Evolutionary conservation across 2,113 vertebrate genomes (phyloP).

Genomic region (Onychorhynchus coronatus): DNA sequence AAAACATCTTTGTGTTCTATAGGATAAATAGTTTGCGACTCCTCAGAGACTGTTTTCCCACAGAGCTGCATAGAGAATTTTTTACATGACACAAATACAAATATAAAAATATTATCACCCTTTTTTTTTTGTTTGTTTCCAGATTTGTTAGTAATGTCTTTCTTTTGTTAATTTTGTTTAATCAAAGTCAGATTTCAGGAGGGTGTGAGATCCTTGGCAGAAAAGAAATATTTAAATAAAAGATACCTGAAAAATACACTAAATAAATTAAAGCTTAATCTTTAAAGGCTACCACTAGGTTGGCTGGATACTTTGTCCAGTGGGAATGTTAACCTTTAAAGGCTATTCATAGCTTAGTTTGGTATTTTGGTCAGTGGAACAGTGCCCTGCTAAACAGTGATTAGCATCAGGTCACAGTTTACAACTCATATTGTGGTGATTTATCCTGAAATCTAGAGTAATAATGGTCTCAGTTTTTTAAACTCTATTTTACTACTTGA

Average conservation of each 20-base stretch:
- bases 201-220: fast-evolving
- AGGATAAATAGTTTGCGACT: not conserved
- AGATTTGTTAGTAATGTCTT: not conserved
- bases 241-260: not conserved
- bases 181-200: not conserved
- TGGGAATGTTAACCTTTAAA: not conserved
- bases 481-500: not conserved
- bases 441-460: not conserved
- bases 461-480: not conserved
- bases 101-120: not conserved
- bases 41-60: not conserved
- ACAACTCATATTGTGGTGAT: not conserved
- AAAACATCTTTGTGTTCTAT: not conserved
- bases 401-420: not conserved
- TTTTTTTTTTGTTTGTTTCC: not conserved
- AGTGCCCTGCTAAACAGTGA: not conserved
- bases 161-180: not conserved
- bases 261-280: not conserved
- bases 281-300: not conserved
- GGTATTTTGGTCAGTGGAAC: not conserved
- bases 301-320: not conserved
- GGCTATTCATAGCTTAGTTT: not conserved
- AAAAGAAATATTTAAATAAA: not conserved
- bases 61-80: not conserved
- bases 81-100: not conserved